Percentiles rank a stretch among this genome's conserved stretches.
Conservation (phyloP, 1,140 invertebrate species). For the Galleria mellonella region DNA sequence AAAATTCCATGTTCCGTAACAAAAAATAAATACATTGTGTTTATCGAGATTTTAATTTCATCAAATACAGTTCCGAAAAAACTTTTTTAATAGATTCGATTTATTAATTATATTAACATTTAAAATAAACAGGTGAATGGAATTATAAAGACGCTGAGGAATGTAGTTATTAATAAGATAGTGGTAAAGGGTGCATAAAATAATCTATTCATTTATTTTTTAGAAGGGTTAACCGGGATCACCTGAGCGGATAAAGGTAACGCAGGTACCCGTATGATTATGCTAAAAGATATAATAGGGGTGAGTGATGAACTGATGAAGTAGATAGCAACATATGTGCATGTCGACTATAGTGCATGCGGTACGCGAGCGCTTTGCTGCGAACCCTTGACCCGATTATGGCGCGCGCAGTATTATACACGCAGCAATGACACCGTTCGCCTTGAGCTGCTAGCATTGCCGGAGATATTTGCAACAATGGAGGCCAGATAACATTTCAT, state of each 20-base stretch:
- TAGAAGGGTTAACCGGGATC: conserved; percentile 29
- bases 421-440: conserved; percentile 71
- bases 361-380: conserved; percentile 36
- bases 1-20: not conserved
- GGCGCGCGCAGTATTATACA: conserved; percentile 49
- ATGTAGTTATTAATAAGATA: conserved; percentile 31
- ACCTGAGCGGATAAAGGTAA: conserved; percentile 48
- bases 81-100: too few relatives aligned
- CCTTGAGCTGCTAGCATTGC: conserved; percentile 70
- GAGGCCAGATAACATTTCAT: conserved; percentile 72
- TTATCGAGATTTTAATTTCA: conserved; percentile 6
- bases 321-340: conserved; percentile 2
- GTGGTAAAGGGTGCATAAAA: conserved; percentile 44
- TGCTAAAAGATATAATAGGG: conserved; percentile 12
- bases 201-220: conserved; percentile 23
- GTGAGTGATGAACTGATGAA: conserved; percentile 1
- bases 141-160: conserved; percentile 30
- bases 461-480: conserved; percentile 74
- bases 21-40: conserved; percentile 9
- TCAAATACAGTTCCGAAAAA: conserved; percentile 3
- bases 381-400: conserved; percentile 67
- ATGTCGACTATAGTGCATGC: conserved; percentile 3
- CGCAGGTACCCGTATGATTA: conserved; percentile 45
- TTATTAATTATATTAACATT: conserved; percentile 31
- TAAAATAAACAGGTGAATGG: conserved; percentile 53